Evolutionary conservation across 2,888 invertebrate species (phyloP), one percentile per base, ranked within the genome.

Genomic region (Cephus pulcher): DNA sequence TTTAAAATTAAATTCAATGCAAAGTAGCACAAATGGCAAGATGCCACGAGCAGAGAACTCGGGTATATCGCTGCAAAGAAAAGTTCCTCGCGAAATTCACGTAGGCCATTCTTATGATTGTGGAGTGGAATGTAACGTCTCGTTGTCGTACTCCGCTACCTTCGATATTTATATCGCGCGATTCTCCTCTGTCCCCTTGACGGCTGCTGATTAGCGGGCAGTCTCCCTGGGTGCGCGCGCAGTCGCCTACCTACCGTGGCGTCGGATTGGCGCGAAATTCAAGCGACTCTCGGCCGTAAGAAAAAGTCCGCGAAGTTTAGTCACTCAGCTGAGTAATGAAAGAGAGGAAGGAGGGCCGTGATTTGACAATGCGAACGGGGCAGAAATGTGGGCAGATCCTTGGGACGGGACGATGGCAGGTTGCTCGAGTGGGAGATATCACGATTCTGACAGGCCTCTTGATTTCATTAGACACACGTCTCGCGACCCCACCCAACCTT

Each of bases 1-100:
- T 90, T 90, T 90, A 89, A 89, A 90, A 90, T 90, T 90, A 89
- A 90, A 90, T 89, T 87, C 87, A 86, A 85, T 83, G 88, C 88
- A 87, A 90, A 89, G 87, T 90, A 86, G 89, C 89, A 89, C 90
- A 88, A 87, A 88, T 90, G 90, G 90, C 90, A 90, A 77, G 73
- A 81, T 90, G 90, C 90, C 90, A 84, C 83, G 82, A 15, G n/a
- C 40, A 40, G 40, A 40, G 70, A 70, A 70, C 9, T 70, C 33
- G 12, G 70, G 6, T 70, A 11, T 70, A 30, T 70, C 70, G 30
- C 70, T 15, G 6, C 40, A 23, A 40, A 40, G 40, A 40, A 40
- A 40, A 40, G 23, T 40, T 40, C 40, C 15, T 40, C 40, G 40
- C 40, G 23, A 40, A 40, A 40, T 40, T 40, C 40, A 15, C 40